Evolutionary conservation across 2,888 invertebrate genomes (phyloP).

Genomic region (Coronaproctus castanopsis): DNA sequence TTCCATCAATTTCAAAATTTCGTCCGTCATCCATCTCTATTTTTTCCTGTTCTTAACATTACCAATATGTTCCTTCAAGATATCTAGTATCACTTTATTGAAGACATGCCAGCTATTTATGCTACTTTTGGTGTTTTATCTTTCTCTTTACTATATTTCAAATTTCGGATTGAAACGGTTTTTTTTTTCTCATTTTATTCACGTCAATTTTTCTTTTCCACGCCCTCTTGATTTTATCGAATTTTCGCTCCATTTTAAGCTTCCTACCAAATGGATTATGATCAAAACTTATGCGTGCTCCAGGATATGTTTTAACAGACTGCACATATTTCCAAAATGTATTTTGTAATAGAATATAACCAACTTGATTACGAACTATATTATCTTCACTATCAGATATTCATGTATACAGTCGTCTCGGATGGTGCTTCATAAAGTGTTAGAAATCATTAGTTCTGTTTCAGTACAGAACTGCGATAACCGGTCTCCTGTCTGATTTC

Average conservation of each 20-base stretch:
- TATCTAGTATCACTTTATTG: neutral
- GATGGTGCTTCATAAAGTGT: no score
- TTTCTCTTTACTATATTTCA: neutral
- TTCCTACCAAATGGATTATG: neutral
- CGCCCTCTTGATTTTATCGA: neutral
- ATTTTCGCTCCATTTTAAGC: neutral
- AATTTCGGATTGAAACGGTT: neutral
- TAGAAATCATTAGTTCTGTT: no score
- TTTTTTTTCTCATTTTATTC: neutral
- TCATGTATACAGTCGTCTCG: no score
- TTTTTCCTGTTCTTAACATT: neutral
- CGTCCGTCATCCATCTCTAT: neutral
- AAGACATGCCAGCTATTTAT: neutral
- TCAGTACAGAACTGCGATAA: no score
- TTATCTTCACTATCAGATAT: neutral
- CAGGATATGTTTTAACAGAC: neutral
- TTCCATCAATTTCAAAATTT: no score
- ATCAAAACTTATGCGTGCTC: neutral
- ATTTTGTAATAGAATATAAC: neutral
- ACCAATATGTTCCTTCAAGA: neutral
- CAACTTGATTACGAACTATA: neutral
- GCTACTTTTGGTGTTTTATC: neutral
- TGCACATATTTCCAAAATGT: neutral
- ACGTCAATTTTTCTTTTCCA: no score
- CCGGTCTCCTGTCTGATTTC: no score